phyloP scores from a whole-genome alignment of 1,140 invertebrate genomes.

The Trissolcus basalis region DNA sequence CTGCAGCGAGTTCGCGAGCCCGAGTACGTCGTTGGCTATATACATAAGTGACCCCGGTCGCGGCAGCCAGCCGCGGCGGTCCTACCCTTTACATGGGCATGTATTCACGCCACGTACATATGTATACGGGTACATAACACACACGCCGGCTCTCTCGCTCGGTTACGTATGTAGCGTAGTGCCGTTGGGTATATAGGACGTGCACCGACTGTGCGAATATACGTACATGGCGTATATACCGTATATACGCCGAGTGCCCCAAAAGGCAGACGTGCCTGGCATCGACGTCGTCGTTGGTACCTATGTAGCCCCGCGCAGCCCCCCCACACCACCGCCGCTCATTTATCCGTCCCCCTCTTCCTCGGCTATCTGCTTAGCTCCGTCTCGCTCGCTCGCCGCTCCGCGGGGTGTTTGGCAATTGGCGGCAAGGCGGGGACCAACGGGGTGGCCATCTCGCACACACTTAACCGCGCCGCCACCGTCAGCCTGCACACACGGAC shows the following conservation, averaged over 20 bases:
- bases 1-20: constrained; percentile 69
- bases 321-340: constrained; percentile 9
- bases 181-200: constrained; percentile 31
- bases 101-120: constrained; percentile 23
- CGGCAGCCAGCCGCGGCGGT: constrained; percentile 65
- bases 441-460: constrained; percentile 31
- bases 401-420: constrained; percentile 33
- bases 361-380: constrained; percentile 23
- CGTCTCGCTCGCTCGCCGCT: constrained; percentile 11
- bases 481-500: constrained; percentile 22
- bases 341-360: constrained; percentile 36
- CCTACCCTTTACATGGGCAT: constrained; percentile 57
- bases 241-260: constrained; percentile 60
- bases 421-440: constrained; percentile 11
- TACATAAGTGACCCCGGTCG: constrained; percentile 71
- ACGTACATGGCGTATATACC: constrained; percentile 34
- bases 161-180: constrained; percentile 9
- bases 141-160: constrained; percentile 5
- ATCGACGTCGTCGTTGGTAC: constrained; percentile 69
- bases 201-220: constrained; percentile 31
- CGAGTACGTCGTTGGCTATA: constrained; percentile 63
- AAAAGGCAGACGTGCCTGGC: constrained; percentile 74
- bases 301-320: constrained; percentile 43
- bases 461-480: constrained; percentile 26
- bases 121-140: constrained; percentile 30